A percentile compares a stretch with the other conserved stretches of the same genome.
These are phyloP conservation scores for Metalampra italica DNA, from an alignment of 2,888 invertebrate genomes.

Conservation along the genomic window DNA sequence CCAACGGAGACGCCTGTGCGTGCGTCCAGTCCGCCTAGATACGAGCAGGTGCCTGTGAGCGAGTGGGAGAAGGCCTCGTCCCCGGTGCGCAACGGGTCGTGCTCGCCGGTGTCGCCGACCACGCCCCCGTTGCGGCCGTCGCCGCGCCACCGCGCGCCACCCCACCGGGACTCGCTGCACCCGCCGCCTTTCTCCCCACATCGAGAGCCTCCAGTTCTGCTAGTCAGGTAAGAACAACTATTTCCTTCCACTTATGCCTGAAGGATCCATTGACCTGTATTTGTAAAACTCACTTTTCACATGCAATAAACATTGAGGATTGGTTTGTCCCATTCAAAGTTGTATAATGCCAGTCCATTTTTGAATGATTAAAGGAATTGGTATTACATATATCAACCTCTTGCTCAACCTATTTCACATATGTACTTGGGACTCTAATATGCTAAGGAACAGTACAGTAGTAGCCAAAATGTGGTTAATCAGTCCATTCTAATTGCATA, in stretches of 20 bases:
- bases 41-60: slow-evolving; percentile 66
- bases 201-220: slow-evolving; percentile 50
- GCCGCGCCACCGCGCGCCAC: slow-evolving; percentile 43
- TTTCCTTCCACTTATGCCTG: neutral
- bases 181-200: slow-evolving; percentile 67
- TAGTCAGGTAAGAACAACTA: slow-evolving; percentile 34
- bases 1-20: slow-evolving; percentile 45
- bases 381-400: no score
- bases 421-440: no score
- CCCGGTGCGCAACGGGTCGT: slow-evolving; percentile 76
- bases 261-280: no score
- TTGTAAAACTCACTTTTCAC: no score
- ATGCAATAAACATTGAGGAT: no score
- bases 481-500: no score
- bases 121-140: slow-evolving; percentile 67
- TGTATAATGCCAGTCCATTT: no score
- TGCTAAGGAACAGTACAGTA: no score
- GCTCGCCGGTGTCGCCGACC: slow-evolving; percentile 79
- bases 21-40: slow-evolving; percentile 46
- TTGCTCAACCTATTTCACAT: no score
- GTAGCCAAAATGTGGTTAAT: no score
- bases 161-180: slow-evolving; percentile 46
- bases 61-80: slow-evolving; percentile 78
- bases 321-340: no score
- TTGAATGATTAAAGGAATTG: no score